These are phyloP conservation scores for Didymodactylos carnosus DNA, from an alignment of 2,888 invertebrate species.

Conservation along the genomic window DNA sequence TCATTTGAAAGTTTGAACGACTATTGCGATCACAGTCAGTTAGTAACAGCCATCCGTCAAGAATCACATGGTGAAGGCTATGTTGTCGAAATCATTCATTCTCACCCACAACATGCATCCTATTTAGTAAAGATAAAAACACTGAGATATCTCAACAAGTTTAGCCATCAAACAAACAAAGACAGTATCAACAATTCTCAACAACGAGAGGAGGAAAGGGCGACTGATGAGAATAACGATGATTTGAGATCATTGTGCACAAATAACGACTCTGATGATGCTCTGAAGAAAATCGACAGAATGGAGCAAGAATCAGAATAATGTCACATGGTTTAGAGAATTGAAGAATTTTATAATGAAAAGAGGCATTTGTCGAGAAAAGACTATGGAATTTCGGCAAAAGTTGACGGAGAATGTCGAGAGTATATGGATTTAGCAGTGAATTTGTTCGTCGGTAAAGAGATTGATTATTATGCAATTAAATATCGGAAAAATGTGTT, in stretches of 20 bases:
- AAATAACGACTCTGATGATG: neutral
- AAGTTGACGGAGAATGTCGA: too few species aligned
- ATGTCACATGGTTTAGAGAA: neutral
- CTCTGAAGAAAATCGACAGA: neutral
- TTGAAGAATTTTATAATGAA: neutral
- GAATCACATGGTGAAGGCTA: neutral
- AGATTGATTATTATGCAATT: too few species aligned
- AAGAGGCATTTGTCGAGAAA: neutral
- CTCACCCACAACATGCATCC: neutral
- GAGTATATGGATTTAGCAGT: too few species aligned
- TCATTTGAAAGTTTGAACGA: neutral
- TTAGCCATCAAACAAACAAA: neutral
- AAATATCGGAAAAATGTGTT: too few species aligned
- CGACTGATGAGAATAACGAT: neutral
- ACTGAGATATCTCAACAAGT: neutral
- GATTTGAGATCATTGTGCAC: neutral
- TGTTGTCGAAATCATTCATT: neutral
- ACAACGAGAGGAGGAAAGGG: neutral
- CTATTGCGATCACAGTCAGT: neutral
- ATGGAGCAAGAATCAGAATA: neutral
- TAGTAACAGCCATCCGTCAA: neutral
- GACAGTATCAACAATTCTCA: neutral
- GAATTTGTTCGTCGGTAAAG: too few species aligned
- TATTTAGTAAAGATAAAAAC: neutral
- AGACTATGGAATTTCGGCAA: too few species aligned